Conservation (phyloP, 2,888 invertebrate species). For the Hypomecis atomaria region DNA sequence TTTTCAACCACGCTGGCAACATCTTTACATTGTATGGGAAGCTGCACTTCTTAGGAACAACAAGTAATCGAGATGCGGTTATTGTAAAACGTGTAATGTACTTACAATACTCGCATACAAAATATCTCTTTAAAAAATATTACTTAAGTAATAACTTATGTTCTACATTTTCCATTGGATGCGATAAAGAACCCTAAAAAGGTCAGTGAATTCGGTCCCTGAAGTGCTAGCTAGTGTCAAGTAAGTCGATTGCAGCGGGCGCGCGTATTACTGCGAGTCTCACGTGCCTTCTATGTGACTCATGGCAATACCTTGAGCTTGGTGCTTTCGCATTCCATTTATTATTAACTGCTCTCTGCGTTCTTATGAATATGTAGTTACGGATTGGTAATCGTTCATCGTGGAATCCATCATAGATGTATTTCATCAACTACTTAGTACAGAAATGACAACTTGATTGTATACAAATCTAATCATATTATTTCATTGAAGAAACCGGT, state of each 20-base stretch:
- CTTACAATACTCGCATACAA: too few relatives aligned
- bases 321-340: slow-evolving; percentile 71
- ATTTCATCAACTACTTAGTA: background rate
- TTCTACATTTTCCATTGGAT: too few relatives aligned
- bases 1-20: slow-evolving; percentile 8
- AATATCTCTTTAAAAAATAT: too few relatives aligned
- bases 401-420: background rate
- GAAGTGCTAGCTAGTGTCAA: background rate
- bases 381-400: slow-evolving; percentile 28
- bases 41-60: too few relatives aligned
- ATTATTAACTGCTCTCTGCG: slow-evolving; percentile 48
- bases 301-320: slow-evolving; percentile 66
- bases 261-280: slow-evolving; percentile 51
- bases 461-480: too few relatives aligned
- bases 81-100: too few relatives aligned
- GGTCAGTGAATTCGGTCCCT: too few relatives aligned
- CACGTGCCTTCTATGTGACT: slow-evolving; percentile 75
- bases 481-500: background rate
- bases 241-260: slow-evolving; percentile 42
- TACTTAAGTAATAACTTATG: too few relatives aligned
- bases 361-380: slow-evolving; percentile 42
- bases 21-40: background rate
- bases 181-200: too few relatives aligned
- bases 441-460: background rate
- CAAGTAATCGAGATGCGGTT: too few relatives aligned